Percentiles rank a stretch among this genome's conserved stretches.
Evolutionary conservation across 2,888 invertebrate species (phyloP).

Genomic region (Papilio gigon): DNA sequence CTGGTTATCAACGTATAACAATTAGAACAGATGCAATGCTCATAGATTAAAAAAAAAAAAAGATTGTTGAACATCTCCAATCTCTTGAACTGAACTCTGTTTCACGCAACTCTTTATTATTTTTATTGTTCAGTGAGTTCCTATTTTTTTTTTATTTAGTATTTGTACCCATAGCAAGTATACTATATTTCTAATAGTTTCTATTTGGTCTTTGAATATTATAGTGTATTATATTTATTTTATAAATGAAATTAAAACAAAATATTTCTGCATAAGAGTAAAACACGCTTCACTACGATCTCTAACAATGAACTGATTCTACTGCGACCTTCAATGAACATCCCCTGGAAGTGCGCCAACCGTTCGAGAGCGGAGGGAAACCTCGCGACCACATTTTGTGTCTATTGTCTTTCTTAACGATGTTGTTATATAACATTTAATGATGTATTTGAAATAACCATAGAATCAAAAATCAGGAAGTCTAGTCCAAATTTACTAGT

Average conservation of each 20-base stretch:
- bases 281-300: not conserved
- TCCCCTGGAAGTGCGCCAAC: slow-evolving; percentile 27
- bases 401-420: not conserved
- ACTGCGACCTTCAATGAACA: slow-evolving; percentile 28
- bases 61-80: too few relatives aligned
- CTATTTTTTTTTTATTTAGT: too few relatives aligned
- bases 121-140: too few relatives aligned
- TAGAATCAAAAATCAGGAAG: not conserved
- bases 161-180: too few relatives aligned
- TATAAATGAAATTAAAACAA: not conserved
- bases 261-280: not conserved
- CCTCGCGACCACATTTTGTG: not conserved
- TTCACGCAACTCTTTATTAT: too few relatives aligned
- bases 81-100: too few relatives aligned
- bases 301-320: slow-evolving; percentile 23
- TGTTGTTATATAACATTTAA: not conserved
- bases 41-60: too few relatives aligned
- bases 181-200: too few relatives aligned
- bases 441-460: not conserved
- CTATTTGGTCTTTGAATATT: too few relatives aligned
- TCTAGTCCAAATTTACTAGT: too few relatives aligned
- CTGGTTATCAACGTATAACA: not conserved
- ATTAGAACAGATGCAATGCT: not conserved
- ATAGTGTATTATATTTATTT: not conserved
- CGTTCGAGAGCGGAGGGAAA: not conserved